phyloP scores from a whole-genome alignment of 2,797 vertebrate species.

The Hafferia zeledoni region DNA sequence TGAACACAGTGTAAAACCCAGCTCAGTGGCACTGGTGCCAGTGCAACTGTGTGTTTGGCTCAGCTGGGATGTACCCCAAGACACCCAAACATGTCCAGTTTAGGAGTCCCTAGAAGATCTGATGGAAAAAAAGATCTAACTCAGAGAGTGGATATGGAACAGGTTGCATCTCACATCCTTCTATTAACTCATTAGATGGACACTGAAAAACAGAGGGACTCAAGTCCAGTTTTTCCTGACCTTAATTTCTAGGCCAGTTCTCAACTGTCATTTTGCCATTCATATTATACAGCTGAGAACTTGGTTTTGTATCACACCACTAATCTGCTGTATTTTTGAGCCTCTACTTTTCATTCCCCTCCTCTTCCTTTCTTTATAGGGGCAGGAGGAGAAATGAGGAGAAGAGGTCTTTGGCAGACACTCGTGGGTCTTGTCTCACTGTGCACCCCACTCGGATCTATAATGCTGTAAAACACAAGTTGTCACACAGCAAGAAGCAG shows the following conservation, averaged over 20 bases:
- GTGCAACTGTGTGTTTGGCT: not conserved
- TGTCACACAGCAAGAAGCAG: not conserved
- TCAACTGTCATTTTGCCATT: not conserved
- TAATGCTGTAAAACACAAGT: accelerated
- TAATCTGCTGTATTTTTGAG: not conserved
- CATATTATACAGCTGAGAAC: not conserved
- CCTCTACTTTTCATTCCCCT: accelerated
- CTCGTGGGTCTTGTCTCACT: too few relatives aligned
- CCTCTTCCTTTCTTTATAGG: accelerated
- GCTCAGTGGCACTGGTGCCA: not conserved
- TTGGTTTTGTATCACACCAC: not conserved
- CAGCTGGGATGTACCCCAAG: not conserved
- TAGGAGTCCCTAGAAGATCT: not conserved
- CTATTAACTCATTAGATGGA: not conserved
- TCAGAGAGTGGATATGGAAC: accelerated
- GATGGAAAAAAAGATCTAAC: not conserved
- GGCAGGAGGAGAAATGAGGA: not conserved
- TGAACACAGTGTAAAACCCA: not conserved
- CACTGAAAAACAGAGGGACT: not conserved
- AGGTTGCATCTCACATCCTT: not conserved
- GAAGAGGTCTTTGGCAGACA: not conserved
- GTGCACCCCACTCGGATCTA: not conserved
- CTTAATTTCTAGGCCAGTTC: not conserved
- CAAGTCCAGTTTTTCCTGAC: not conserved
- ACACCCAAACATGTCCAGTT: accelerated